Base-by-base conservation (phyloP, 92 coral and sea anemone genomes). In the Bergia sp. region DNA sequence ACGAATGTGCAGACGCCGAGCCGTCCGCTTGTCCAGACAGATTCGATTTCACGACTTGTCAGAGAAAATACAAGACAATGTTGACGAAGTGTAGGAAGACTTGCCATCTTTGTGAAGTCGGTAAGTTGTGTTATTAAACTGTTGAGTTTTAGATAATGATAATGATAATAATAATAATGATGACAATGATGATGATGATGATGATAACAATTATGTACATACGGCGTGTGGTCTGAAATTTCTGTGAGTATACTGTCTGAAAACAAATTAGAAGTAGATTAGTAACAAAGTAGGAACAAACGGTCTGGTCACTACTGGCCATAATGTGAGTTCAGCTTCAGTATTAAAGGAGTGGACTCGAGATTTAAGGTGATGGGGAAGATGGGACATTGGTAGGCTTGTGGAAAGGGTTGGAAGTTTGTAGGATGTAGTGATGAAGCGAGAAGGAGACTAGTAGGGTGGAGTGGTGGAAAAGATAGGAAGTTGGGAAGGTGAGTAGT, bases 91-190 rank as follows among this genome's bases (percentile, higher is more conserved):
- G 87, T 36, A 83, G 87, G 77, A 67, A 82, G 1, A 83, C 87
- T 8, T 83, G 87, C n/a, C 76, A 83, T 13, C 87, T 83, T 0
- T 83, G 87, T 72, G 87, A 83, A 83, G 87, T 83, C 3, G 87
- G 87, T 83, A 69, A 83, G 87, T 41, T 67, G 23, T 40, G 80
- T 0, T 2, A 15, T 13, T 15, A 75, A 13, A 15, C 49, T n/a
- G 29, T 0, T 15, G 13, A n/a, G 9, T 6, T 47, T 47, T 47
- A 6, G 53, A 47, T 47, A 47, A 47, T 47, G 23, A 29, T 71
- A 29, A 71, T 23, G 2, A 41, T 71, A 9, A n/a, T n/a, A n/a
- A n/a, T n/a, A n/a, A n/a, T n/a, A n/a, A n/a, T n/a, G n/a, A n/a
- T n/a, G n/a, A n/a, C n/a, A n/a, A n/a, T n/a, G n/a, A 65, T 65